Conservation (phyloP, 2,797 vertebrate genomes). For the Sarcophilus harrisii region DNA sequence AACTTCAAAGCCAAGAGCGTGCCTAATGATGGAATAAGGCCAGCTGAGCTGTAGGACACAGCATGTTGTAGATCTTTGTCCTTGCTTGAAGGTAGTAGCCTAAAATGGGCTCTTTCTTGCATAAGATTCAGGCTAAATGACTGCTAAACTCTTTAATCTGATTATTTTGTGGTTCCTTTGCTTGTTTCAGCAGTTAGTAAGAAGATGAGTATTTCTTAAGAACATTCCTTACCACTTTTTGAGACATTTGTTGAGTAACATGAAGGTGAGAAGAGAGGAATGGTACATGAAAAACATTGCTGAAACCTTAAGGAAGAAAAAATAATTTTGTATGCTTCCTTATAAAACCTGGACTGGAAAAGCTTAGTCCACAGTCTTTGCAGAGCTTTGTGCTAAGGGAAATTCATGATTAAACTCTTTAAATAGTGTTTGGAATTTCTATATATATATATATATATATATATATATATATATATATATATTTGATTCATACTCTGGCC, state of each 20-base stretch:
- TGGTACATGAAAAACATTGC: neutral
- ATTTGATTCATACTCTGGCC: neutral
- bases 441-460: neutral
- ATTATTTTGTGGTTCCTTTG: neutral
- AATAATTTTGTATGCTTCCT: neutral
- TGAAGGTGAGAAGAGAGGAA: neutral
- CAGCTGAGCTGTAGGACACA: neutral
- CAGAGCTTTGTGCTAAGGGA: neutral
- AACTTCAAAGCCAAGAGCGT: neutral
- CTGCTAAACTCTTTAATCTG: neutral
- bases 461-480: neutral
- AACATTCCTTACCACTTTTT: neutral
- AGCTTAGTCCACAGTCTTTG: neutral
- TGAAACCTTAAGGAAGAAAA: neutral
- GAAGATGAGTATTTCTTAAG: neutral
- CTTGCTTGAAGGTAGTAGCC: neutral
- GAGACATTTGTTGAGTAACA: neutral
- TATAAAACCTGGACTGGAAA: neutral
- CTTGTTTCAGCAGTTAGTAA: neutral
- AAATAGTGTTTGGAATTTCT: neutral
- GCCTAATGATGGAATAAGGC: neutral
- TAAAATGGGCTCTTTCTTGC: neutral
- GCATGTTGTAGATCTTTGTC: neutral
- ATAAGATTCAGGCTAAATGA: neutral
- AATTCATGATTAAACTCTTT: neutral